Conservation (phyloP, 2,113 vertebrate genomes). For the Myotis lucifugus region DNA sequence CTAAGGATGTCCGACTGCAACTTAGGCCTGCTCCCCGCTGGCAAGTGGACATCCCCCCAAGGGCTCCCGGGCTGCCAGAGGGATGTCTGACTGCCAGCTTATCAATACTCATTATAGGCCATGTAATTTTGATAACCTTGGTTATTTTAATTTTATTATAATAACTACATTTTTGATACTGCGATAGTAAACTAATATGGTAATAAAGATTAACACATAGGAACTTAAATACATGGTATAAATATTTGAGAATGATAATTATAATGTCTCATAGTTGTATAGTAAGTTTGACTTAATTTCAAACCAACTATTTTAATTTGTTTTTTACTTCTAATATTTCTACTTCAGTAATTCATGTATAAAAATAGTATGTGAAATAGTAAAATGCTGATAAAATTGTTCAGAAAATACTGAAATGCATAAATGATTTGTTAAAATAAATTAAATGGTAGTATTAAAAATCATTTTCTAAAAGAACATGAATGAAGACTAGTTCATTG, state of each 20-base stretch:
- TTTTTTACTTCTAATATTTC: constrained; percentile 32
- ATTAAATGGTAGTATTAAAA: background rate
- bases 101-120: background rate
- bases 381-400: background rate
- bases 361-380: background rate
- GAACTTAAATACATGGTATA: background rate
- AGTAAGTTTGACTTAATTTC: background rate
- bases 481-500: background rate
- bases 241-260: background rate
- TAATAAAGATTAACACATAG: background rate
- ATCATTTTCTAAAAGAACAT: background rate
- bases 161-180: background rate
- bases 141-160: background rate
- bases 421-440: background rate
- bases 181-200: background rate
- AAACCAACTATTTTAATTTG: background rate
- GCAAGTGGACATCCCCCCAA: too few species aligned
- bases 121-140: background rate
- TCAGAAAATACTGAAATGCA: background rate
- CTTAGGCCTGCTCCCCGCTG: too few species aligned
- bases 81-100: background rate
- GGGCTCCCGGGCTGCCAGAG: too few species aligned
- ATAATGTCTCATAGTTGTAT: background rate
- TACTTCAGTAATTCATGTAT: background rate
- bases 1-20: too few species aligned